Percentiles rank a stretch among this genome's conserved stretches.
Evolutionary conservation across 2,113 vertebrate genomes (phyloP).

Genomic region (Cyprinus carpio): DNA sequence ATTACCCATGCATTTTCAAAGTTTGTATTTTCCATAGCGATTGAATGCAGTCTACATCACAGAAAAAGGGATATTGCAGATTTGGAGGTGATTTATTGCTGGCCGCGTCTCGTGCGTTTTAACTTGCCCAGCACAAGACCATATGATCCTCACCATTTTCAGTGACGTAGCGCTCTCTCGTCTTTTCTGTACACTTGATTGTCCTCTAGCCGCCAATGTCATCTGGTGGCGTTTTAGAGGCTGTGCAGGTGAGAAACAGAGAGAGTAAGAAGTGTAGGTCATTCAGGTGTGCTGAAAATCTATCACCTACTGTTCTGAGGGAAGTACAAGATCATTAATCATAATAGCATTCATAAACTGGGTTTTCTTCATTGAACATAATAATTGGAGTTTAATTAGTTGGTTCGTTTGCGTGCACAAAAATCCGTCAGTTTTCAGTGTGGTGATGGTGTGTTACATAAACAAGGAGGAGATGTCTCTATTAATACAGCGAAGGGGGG

Average conservation of each 20-base stretch:
- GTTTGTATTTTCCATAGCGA: not conserved
- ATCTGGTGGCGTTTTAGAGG: slow-evolving; percentile 26
- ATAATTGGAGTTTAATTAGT: not conserved
- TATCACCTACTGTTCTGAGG: not conserved
- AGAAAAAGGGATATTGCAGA: not conserved
- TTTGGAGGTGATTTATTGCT: not conserved
- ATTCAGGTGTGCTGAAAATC: not conserved
- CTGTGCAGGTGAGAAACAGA: slow-evolving; percentile 7
- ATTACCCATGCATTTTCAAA: not conserved
- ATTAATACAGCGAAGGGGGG: not conserved
- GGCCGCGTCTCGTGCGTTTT: not conserved
- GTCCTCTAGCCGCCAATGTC: slow-evolving; percentile 38
- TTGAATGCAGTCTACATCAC: not conserved
- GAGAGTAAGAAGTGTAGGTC: not conserved
- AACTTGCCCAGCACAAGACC: not conserved
- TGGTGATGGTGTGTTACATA: not conserved
- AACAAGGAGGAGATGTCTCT: slow-evolving; percentile 16
- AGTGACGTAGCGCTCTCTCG: slow-evolving; percentile 37
- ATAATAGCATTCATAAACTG: not conserved
- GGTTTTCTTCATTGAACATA: not conserved
- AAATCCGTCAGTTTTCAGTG: not conserved
- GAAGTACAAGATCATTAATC: not conserved
- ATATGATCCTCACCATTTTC: slow-evolving; percentile 20
- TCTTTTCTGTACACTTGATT: slow-evolving; percentile 38
- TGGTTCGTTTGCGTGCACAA: not conserved